Base-by-base conservation (phyloP, 2,888 invertebrate genomes). In the Nymphalis polychloros region DNA sequence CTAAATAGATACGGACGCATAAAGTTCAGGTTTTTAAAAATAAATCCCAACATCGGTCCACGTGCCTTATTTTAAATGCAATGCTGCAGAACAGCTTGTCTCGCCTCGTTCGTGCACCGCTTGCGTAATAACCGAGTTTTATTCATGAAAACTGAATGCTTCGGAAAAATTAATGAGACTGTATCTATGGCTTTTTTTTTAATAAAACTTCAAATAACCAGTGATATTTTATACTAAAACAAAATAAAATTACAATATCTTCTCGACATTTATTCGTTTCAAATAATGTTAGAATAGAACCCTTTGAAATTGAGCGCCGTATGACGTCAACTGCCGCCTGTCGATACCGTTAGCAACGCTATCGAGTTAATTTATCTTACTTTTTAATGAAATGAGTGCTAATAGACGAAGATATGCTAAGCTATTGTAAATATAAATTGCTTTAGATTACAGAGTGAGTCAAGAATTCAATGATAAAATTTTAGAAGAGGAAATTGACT, bases 11-110 rank as follows among this genome's bases (percentile, higher is more conserved):
- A 41, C 41, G 41, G 41, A 20, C 16, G 17, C 13, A 31, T 31
- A 35, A 31, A 17, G n/a, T n/a, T 20, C n/a, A 17, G 31, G 55
- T 55, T 55, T 53, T 55, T 55, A 55, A 55, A 55, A n/a, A 55
- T 55, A 55, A 35, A 63, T 53, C 49, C 57, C 49, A 47, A 52
- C 47, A 50, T 63, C 49, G 41, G 48, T 46, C 60, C 61, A 63
- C 67, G 64, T 67, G 67, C 63, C 70, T 73, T 55, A 55, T 55
- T 55, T 31, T 31, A 63, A 66, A 72, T 70, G 63, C 75, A 73
- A 71, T 71, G 69, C 70, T 71, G 57, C 53, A 70, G 68, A 71
- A 74, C 69, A 63, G 73, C 60, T 70, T 67, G 72, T 70, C 72
- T 59, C 69, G 63, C 57, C 68, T 63, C 61, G 52, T 23, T 73